Conservation (phyloP, 2,113 vertebrate species). For the Myxocyprinus asiaticus region DNA sequence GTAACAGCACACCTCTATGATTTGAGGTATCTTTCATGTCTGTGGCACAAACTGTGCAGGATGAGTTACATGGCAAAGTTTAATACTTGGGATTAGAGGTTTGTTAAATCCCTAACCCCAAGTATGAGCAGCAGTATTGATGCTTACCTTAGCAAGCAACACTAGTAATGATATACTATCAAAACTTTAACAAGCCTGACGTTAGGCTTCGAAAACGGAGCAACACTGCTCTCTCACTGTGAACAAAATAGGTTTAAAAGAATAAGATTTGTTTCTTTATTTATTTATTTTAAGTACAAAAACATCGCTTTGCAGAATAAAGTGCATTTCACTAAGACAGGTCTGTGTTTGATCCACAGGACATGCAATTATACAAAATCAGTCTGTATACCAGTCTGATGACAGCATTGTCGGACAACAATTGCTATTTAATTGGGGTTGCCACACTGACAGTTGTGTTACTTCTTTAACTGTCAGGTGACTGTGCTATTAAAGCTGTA, state of each 20-base stretch:
- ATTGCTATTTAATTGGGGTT: slow-evolving; percentile 42
- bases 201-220: neutral
- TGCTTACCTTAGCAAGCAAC: too few species aligned
- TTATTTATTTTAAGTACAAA: neutral
- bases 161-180: neutral
- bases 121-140: too few species aligned
- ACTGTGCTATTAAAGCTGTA: slow-evolving; percentile 29
- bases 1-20: too few species aligned
- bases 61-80: too few species aligned
- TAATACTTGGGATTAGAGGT: too few species aligned
- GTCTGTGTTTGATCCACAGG: slow-evolving; percentile 21
- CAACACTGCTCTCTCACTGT: neutral
- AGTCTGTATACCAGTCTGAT: slow-evolving; percentile 30
- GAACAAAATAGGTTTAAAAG: neutral
- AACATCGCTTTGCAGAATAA: slow-evolving; percentile 19
- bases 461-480: slow-evolving; percentile 38
- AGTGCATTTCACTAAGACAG: slow-evolving; percentile 25
- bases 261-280: neutral
- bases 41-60: too few species aligned
- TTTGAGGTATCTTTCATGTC: too few species aligned
- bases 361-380: slow-evolving; percentile 37
- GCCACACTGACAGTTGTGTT: slow-evolving; percentile 27
- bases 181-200: neutral
- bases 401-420: slow-evolving; percentile 42
- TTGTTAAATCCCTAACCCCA: too few species aligned